Conservation (phyloP, 2,888 invertebrate genomes). For the Lasioglossum figueresi region DNA sequence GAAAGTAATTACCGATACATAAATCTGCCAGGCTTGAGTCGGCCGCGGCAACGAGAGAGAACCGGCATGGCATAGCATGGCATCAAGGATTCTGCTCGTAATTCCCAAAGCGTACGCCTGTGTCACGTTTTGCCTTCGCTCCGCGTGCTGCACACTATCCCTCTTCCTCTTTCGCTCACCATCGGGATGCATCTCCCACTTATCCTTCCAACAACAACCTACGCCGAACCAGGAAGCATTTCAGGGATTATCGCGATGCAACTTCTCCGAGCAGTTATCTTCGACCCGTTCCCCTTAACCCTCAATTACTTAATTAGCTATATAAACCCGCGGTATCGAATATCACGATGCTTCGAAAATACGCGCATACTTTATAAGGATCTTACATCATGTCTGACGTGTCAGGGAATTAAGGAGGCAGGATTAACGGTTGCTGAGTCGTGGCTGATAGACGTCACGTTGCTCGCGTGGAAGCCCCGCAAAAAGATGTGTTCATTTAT, state of each 20-base stretch:
- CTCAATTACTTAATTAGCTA: constrained; percentile 68
- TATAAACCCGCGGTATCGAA: constrained; percentile 44
- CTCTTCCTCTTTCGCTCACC: background rate
- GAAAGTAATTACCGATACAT: constrained; percentile 68
- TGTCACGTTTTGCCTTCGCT: constrained; percentile 53
- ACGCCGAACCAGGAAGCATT: constrained; percentile 61
- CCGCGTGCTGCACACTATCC: constrained; percentile 6
- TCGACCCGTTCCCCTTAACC: constrained; percentile 54
- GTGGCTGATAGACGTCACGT: background rate
- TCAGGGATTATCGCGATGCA: constrained; percentile 57
- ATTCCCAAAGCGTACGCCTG: constrained; percentile 49
- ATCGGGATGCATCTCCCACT: constrained; percentile 3
- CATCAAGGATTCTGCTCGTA: constrained; percentile 52
- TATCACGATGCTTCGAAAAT: constrained; percentile 11
- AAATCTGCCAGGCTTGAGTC: constrained; percentile 50
- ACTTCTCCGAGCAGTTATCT: constrained; percentile 53
- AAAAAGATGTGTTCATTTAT: constrained; percentile 6
- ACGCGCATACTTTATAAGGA: constrained; percentile 42
- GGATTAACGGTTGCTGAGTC: constrained; percentile 42
- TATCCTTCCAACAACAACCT: constrained; percentile 9
- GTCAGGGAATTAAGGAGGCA: constrained; percentile 20
- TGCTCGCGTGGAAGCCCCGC: background rate
- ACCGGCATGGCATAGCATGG: constrained; percentile 7
- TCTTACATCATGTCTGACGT: constrained; percentile 25
- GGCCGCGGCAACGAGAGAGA: constrained; percentile 14